Conservation (phyloP, 2,113 vertebrate species). For the Coptodon bakossiorum region DNA sequence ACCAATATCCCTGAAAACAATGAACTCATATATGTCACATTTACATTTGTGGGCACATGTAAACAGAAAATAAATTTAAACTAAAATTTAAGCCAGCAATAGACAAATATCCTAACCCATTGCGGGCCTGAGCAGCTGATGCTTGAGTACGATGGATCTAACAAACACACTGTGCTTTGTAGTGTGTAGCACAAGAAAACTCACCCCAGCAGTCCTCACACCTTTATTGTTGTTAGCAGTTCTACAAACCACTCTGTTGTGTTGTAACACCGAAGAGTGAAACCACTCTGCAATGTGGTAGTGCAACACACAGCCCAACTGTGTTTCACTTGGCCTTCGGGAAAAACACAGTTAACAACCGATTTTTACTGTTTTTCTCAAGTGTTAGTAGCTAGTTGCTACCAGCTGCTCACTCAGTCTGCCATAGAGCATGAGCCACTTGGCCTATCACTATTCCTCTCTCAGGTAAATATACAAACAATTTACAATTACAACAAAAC, state of each 20-base stretch:
- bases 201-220: background rate
- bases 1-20: too few relatives aligned
- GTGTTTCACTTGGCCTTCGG: rapidly evolving
- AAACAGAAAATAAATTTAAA: background rate
- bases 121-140: rapidly evolving
- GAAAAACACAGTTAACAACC: rapidly evolving
- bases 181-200: background rate
- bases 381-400: background rate
- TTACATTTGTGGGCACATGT: rapidly evolving
- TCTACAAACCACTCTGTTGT: background rate
- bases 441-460: background rate
- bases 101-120: background rate
- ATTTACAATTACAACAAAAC: background rate
- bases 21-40: background rate
- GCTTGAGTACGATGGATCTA: background rate
- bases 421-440: rapidly evolving
- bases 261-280: background rate
- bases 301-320: background rate
- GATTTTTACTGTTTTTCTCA: background rate
- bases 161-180: background rate
- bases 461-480: background rate
- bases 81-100: rapidly evolving
- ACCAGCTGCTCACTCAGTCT: background rate
- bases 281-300: background rate
- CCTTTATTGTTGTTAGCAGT: background rate